Evolutionary conservation across 37 sponge, comb jelly and placozoan species (phyloP), one percentile per base, ranked within the genome.

Genomic region (Oopsacas minuta): DNA sequence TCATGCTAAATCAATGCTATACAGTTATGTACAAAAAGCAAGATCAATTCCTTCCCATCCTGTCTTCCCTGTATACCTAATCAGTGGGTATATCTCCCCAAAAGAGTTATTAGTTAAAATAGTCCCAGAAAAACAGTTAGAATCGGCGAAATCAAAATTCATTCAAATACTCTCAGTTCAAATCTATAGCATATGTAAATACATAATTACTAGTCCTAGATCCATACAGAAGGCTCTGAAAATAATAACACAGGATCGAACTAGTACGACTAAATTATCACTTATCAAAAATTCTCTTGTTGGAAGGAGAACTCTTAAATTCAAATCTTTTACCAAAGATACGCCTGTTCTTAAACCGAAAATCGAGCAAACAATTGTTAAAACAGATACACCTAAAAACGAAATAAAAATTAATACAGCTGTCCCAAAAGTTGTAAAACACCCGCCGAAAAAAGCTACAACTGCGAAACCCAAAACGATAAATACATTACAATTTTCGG

Each of bases 1-100:
- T n/a, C 75, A 61, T 32, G 75, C 75, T 12, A 61, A 61, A n/a
- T 61, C 75, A 7, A 61, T 61, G 75, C 75, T 61, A 61, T n/a
- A 61, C 28, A 25, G 32, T 5, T 61, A 61, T 61, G 75, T n/a
- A 25, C 20, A 61, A 25, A 61, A n/a, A 61, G 28, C 30, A 3
- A 3, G 75, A 61, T 61, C 75, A 20, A n/a, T n/a, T 25, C 75
- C 75, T 20, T 61, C 75, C 30, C 75, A 61, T n/a, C 20, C 20
- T 32, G 75, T 61, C 7, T n/a, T 25, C 22, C 30, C 30, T 3
- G 75, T 61, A 5, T 61, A 20, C 28, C 7, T 61, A 32, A n/a
- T 61, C 22, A 61, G 28, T 12, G 75, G 75, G 5, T 25, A 61
- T 61, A 10, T 61, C 28, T 61, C 75, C 30, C 28, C 20, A 20